These are phyloP conservation scores for Eulemur coronatus DNA, from an alignment of 2,797 vertebrate genomes.

Conservation along the genomic window DNA sequence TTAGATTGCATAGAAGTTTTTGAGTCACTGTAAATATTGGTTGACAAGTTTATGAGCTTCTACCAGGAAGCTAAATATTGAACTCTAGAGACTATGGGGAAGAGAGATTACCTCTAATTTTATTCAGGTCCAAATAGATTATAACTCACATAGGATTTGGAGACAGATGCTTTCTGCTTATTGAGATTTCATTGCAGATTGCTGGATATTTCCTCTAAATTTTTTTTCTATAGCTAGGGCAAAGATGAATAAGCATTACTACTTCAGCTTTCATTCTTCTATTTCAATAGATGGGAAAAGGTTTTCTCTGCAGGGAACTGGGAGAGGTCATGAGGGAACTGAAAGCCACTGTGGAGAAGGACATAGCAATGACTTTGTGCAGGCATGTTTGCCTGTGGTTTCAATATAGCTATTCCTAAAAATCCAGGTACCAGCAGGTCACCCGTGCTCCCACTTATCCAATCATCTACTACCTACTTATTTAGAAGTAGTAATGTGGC, in stretches of 20 bases:
- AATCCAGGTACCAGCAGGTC: background rate
- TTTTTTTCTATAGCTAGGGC: background rate
- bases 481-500: background rate
- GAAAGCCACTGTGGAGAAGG: background rate
- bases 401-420: background rate
- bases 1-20: constrained; percentile 8
- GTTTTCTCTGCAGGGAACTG: background rate
- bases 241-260: background rate
- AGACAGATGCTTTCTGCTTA: background rate
- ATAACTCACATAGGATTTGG: constrained; percentile 7
- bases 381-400: background rate
- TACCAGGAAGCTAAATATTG: background rate
- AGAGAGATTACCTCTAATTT: constrained; percentile 8
- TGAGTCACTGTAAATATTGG: background rate
- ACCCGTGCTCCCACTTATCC: background rate
- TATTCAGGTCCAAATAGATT: constrained; percentile 23
- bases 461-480: background rate
- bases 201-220: constrained; percentile 4
- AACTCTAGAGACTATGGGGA: background rate
- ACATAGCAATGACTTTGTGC: background rate
- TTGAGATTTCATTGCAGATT: constrained; percentile 1
- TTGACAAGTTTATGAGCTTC: background rate
- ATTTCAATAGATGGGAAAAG: background rate
- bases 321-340: background rate
- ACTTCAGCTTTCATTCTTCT: background rate